A percentile compares a stretch with the other conserved stretches of the same genome.
phyloP scores from a whole-genome alignment of 2,888 invertebrate species.

The Macropis europaea region DNA sequence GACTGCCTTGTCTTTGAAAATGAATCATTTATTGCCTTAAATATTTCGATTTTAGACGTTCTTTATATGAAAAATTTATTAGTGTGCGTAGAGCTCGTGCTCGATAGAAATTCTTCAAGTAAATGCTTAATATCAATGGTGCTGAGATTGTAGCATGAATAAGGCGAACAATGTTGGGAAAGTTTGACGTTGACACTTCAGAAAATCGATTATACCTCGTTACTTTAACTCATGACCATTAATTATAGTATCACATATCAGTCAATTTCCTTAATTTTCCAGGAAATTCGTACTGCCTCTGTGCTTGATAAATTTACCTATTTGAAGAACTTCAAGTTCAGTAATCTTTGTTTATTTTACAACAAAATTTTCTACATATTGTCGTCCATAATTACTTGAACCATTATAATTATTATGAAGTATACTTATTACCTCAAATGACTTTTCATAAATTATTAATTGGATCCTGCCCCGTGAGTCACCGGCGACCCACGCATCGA shows the following conservation, averaged over 20 bases:
- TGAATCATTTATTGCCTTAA: not conserved
- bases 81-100: not conserved
- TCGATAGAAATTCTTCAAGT: constrained; percentile 4
- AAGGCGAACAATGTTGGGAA: constrained; percentile 4
- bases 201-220: constrained; percentile 28
- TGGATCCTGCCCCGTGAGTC: too few relatives aligned
- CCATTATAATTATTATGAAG: too few relatives aligned
- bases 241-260: constrained; percentile 16
- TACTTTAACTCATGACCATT: constrained; percentile 25
- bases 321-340: not conserved
- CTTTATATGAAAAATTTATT: not conserved
- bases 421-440: too few relatives aligned
- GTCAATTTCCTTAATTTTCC: constrained; percentile 1
- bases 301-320: constrained; percentile 12
- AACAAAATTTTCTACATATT: not conserved
- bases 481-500: too few relatives aligned
- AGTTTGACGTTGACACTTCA: constrained; percentile 14
- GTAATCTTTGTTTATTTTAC: not conserved
- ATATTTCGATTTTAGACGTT: not conserved
- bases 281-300: constrained; percentile 11
- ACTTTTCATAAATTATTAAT: too few relatives aligned
- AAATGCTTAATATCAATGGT: constrained; percentile 18
- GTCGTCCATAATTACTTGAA: too few relatives aligned
- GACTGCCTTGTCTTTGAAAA: too few relatives aligned
- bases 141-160: constrained; percentile 7